Evolutionary conservation across 2,888 invertebrate genomes (phyloP).

Genomic region (Acrobasis suavella): DNA sequence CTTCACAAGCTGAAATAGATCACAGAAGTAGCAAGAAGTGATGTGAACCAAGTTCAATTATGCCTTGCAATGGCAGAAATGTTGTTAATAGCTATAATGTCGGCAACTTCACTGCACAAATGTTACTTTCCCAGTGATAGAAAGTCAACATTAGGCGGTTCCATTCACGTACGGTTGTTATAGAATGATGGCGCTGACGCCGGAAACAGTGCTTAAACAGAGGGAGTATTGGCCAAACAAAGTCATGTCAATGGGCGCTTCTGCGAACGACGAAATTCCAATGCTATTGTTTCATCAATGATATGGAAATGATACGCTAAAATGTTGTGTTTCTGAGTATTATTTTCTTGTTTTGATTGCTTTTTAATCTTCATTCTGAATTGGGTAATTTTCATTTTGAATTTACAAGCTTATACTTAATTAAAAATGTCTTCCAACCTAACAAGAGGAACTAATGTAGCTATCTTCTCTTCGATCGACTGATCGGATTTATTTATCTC

Average conservation of each 20-base stretch:
- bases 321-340: constrained; percentile 6
- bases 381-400: background rate
- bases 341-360: background rate
- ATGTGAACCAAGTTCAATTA: constrained; percentile 24
- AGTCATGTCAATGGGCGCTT: constrained; percentile 48
- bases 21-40: background rate
- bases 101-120: constrained; percentile 58
- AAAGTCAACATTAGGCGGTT: constrained; percentile 71
- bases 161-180: constrained; percentile 67
- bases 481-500: too few relatives aligned
- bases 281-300: constrained; percentile 13
- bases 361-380: background rate
- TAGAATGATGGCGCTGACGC: constrained; percentile 55
- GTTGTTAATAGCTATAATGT: constrained; percentile 62
- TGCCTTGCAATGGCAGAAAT: constrained; percentile 57
- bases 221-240: constrained; percentile 50
- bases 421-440: background rate
- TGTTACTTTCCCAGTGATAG: constrained; percentile 74
- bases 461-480: too few relatives aligned
- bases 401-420: background rate
- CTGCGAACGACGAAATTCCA: constrained; percentile 17
- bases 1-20: background rate
- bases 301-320: background rate
- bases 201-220: constrained; percentile 70
- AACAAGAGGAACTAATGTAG: too few relatives aligned